Base-by-base conservation (phyloP, 2,888 invertebrate species). In the Rhimphoctona megacephalus region DNA sequence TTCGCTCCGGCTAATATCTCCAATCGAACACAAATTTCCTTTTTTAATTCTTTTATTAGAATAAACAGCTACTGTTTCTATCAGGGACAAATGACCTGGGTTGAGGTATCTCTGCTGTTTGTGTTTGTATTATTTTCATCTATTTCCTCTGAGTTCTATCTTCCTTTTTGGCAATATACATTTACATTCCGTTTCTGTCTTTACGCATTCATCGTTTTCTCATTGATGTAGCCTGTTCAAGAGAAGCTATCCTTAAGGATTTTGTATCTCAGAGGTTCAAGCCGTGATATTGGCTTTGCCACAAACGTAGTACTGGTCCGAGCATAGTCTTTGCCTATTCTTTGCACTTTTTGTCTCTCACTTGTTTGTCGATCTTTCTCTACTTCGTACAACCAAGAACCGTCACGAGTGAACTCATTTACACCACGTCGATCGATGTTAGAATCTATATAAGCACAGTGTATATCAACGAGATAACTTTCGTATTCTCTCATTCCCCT, bases 11-110 rank as follows among this genome's bases (percentile, higher is more conserved):
- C 73, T 30, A 82, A 82, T 74, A 30, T 78, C 67, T 77, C 67
- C 64, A 14, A 66, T 57, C 66, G 43, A 66, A 46, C 14, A 33
- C n/a, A 61, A 30, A 49, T 33, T 46, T 49, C 1, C 7, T 33
- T 57, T 72, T 74, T 46, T 39, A 67, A 69, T 85, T 86, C 74
- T 77, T 72, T 79, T 85, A 83, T 82, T 78, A 52, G 83, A 83
- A 85, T 83, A 83, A 85, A 81, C 84, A 25, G 36, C 67, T 17
- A 19, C 36, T 25, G 33, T 52, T 78, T 46, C 4, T 36, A 19
- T 52, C 22, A n/a, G 30, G 61, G 33, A 66, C 64, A 54, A 54
- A 17, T 57, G 61, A 61, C 17, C 61, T 5, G 30, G 17, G 14
- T 30, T 30, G 17, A 30, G 61, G 17, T 30, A 30, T 30, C 6